These are phyloP conservation scores for Holacanthus passer DNA, from an alignment of 2,113 vertebrate genomes.

Conservation along the genomic window DNA sequence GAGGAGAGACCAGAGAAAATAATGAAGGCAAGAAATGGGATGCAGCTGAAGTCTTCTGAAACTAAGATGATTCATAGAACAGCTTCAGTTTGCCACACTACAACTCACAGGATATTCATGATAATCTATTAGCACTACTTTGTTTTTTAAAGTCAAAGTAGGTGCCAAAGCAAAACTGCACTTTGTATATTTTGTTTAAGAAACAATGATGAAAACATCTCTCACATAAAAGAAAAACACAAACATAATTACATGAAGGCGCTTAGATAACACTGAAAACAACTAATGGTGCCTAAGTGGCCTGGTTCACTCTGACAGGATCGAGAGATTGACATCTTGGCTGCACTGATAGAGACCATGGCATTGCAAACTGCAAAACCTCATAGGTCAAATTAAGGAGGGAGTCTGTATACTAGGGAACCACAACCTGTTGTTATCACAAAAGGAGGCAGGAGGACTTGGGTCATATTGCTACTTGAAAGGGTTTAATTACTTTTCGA, in stretches of 20 bases:
- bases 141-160: constrained; percentile 4
- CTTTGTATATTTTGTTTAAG: neutral
- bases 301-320: neutral
- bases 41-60: neutral
- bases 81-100: neutral
- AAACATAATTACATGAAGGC: constrained; percentile 53
- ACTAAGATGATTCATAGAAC: neutral
- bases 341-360: constrained; percentile 30
- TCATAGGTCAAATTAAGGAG: constrained; percentile 5
- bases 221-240: neutral
- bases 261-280: constrained; percentile 36
- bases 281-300: constrained; percentile 16
- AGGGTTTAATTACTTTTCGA: constrained; percentile 1
- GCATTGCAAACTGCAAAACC: constrained; percentile 35
- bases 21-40: neutral
- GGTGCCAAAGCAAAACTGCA: constrained; percentile 17
- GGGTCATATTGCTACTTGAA: constrained; percentile 49
- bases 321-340: neutral
- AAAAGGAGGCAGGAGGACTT: constrained; percentile 18
- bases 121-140: constrained; percentile 8
- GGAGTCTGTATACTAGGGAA: neutral
- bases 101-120: neutral
- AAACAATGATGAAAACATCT: neutral
- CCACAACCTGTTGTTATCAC: constrained; percentile 19
- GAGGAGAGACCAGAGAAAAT: neutral